phyloP scores from a whole-genome alignment of 2,113 vertebrate genomes.

The Ophthalmolycus amberensis region DNA sequence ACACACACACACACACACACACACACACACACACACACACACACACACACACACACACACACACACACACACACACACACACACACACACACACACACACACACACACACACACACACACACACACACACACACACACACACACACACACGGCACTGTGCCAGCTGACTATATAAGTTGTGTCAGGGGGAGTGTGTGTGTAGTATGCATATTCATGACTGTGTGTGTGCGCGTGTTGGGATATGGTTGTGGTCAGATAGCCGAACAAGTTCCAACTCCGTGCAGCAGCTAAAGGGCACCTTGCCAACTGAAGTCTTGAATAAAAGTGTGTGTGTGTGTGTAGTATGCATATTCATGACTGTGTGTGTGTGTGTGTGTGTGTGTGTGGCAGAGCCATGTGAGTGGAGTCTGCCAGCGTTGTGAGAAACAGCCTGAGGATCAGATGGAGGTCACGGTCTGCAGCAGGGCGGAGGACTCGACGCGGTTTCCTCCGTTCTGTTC shows the following conservation, averaged over 20 bases:
- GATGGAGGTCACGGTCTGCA: neutral
- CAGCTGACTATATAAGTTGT: constrained; percentile 34
- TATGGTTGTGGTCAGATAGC: constrained; percentile 1
- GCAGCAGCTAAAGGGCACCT: constrained; percentile 10
- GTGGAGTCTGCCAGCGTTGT: constrained; percentile 19
- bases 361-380: constrained; percentile 4
- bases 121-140: neutral
- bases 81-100: neutral
- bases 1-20: too few species aligned
- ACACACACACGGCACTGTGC: constrained; percentile 24
- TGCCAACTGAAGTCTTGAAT: constrained; percentile 17
- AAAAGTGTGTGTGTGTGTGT: neutral
- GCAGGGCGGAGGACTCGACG: neutral
- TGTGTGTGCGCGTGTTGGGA: constrained; percentile 2
- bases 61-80: too few species aligned
- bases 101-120: neutral
- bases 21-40: neutral
- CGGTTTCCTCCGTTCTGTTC: neutral
- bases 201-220: too few species aligned
- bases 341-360: neutral
- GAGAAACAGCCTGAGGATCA: constrained; percentile 40
- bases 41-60: constrained; percentile 23
- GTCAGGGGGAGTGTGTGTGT: neutral
- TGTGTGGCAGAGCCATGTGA: constrained; percentile 1
- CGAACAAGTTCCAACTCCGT: neutral